phyloP scores from a whole-genome alignment of 2,888 invertebrate genomes.

The Chrysolina oricalcia region DNA sequence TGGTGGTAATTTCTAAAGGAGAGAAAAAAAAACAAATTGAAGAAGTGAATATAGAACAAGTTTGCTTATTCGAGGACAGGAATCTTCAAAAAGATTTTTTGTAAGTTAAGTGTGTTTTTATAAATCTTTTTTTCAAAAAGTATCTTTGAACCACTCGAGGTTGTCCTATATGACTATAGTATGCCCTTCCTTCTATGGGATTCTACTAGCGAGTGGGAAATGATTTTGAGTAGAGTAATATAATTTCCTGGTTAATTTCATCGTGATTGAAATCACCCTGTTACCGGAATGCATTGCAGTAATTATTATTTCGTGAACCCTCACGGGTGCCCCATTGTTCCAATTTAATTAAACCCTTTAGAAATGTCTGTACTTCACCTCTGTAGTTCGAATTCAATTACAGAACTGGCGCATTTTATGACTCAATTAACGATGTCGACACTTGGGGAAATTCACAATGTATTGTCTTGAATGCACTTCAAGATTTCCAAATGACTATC shows the following conservation, averaged over 20 bases:
- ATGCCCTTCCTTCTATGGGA: no score
- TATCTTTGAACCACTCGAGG: no score
- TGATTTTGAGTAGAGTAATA: no score
- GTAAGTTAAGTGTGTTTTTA: no score
- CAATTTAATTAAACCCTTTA: constrained; percentile 3
- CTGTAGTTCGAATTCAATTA: neutral
- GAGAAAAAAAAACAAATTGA: no score
- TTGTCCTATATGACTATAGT: no score
- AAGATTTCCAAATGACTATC: neutral
- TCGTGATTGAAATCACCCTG: neutral
- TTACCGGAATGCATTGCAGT: neutral
- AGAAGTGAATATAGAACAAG: no score
- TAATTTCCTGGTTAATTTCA: neutral
- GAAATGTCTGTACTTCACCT: neutral
- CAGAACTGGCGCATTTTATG: neutral
- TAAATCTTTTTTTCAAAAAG: no score
- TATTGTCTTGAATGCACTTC: neutral
- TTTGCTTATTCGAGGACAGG: no score
- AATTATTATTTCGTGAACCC: neutral
- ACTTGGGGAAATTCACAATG: neutral
- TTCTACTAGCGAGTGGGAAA: no score
- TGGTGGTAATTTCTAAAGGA: no score
- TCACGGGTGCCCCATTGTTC: neutral
- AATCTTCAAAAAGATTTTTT: no score
- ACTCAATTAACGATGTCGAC: neutral